Conservation (phyloP, 2,113 vertebrate species). For the Phylloscopus trochiloides region DNA sequence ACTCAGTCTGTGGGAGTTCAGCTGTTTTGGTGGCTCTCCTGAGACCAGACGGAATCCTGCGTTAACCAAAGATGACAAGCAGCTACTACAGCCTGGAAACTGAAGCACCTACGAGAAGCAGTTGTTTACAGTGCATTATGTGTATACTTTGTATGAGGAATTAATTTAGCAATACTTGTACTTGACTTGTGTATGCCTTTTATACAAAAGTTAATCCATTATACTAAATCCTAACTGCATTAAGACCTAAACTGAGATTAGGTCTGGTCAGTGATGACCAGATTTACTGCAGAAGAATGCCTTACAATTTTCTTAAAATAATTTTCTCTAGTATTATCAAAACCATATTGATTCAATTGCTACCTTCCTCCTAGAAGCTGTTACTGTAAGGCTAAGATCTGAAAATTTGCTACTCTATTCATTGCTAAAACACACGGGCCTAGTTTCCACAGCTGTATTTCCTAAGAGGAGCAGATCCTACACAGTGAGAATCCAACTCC, state of each 20-base stretch:
- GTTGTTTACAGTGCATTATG: constrained; percentile 53
- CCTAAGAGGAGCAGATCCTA: background rate
- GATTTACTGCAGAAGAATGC: constrained; percentile 44
- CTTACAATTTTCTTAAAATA: constrained; percentile 64
- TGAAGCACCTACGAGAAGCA: background rate
- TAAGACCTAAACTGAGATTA: constrained; percentile 38
- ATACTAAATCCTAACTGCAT: constrained; percentile 12
- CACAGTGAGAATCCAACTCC: background rate
- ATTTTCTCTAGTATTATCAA: constrained; percentile 38
- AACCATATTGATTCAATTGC: constrained; percentile 29
- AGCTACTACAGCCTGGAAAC: constrained; percentile 21
- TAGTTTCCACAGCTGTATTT: background rate
- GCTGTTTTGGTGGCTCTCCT: constrained; percentile 1
- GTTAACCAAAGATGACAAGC: constrained; percentile 61
- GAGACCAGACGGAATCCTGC: background rate
- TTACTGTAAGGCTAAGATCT: constrained; percentile 14
- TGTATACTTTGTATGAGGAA: constrained; percentile 54
- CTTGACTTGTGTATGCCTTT: constrained; percentile 57
- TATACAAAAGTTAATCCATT: constrained; percentile 27
- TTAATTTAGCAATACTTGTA: constrained; percentile 67
- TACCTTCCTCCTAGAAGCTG: constrained; percentile 26
- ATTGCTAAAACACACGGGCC: background rate
- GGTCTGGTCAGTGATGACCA: background rate
- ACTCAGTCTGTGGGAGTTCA: background rate
- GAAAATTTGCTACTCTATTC: background rate